Percentiles rank a stretch among this genome's conserved stretches.
These are phyloP conservation scores for Vireo altiloquus DNA, from an alignment of 2,113 vertebrate species.

Conservation along the genomic window DNA sequence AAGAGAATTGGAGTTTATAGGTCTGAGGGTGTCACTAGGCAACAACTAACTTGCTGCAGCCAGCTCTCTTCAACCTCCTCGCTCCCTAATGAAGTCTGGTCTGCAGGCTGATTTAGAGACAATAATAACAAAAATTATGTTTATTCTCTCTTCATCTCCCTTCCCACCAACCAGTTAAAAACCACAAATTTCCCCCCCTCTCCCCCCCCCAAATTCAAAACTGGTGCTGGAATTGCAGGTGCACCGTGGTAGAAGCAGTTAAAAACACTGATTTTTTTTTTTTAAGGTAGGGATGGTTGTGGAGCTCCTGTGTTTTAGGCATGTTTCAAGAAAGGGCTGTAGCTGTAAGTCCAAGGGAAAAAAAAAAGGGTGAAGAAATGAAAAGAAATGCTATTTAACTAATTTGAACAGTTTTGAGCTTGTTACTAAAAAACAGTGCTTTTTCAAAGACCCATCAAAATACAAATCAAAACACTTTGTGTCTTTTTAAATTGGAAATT, in stretches of 20 bases:
- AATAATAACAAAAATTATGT: not conserved
- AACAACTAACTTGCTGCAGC: constrained; percentile 51
- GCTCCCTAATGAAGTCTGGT: not conserved
- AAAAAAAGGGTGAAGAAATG: not conserved
- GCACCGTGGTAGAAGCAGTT: not conserved
- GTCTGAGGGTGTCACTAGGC: constrained; percentile 56
- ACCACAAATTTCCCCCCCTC: accelerated
- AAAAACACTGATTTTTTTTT: not conserved
- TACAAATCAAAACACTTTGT: not conserved
- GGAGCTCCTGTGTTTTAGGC: not conserved
- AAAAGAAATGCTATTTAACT: not conserved
- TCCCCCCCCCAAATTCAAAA: accelerated
- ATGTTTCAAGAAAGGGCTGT: not conserved
- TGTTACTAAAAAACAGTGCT: not conserved
- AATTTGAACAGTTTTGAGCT: not conserved
- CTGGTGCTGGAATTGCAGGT: not conserved
- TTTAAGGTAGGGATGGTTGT: not conserved
- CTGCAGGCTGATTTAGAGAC: not conserved
- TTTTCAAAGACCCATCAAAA: not conserved
- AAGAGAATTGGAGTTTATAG: constrained; percentile 33
- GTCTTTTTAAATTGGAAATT: not conserved
- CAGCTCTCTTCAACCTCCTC: constrained; percentile 5
- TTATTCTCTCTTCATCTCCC: not conserved
- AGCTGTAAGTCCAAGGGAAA: not conserved
- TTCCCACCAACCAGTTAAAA: not conserved